A percentile compares a stretch with the other conserved stretches of the same genome.
Conservation (phyloP, 2,797 vertebrate genomes). For the Perdix hodgsoniae region DNA sequence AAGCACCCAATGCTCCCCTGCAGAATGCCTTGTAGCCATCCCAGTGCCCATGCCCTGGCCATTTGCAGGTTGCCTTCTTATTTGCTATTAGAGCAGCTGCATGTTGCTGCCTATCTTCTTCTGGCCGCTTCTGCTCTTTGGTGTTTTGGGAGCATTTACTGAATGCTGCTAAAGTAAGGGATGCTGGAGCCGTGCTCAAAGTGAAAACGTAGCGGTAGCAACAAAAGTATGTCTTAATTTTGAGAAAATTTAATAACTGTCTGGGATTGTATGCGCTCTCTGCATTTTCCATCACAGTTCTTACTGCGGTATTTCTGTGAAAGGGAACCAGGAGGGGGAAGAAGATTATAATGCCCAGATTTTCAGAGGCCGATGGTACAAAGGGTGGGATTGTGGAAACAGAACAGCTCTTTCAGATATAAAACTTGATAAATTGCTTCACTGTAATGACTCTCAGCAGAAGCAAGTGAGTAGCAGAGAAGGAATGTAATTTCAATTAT, state of each 20-base stretch:
- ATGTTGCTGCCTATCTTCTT: background rate
- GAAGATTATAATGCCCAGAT: background rate
- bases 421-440: constrained; percentile 2
- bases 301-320: background rate
- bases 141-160: background rate
- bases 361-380: background rate
- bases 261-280: background rate
- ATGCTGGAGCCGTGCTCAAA: background rate
- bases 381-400: background rate
- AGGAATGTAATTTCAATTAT: constrained; percentile 48
- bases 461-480: constrained; percentile 33
- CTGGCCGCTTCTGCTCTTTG: background rate
- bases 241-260: background rate
- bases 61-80: background rate
- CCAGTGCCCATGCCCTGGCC: background rate
- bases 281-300: background rate
- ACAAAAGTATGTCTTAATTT: background rate
- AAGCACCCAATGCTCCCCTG: background rate
- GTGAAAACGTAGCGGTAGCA: background rate
- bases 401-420: constrained; percentile 11
- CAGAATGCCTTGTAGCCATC: background rate
- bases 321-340: background rate
- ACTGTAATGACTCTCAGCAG: constrained; percentile 20
- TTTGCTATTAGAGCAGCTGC: background rate
- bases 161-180: background rate